Evolutionary conservation across 2,888 invertebrate genomes (phyloP), one percentile per base, ranked within the genome.

Genomic region (Polymixis lichenea): DNA sequence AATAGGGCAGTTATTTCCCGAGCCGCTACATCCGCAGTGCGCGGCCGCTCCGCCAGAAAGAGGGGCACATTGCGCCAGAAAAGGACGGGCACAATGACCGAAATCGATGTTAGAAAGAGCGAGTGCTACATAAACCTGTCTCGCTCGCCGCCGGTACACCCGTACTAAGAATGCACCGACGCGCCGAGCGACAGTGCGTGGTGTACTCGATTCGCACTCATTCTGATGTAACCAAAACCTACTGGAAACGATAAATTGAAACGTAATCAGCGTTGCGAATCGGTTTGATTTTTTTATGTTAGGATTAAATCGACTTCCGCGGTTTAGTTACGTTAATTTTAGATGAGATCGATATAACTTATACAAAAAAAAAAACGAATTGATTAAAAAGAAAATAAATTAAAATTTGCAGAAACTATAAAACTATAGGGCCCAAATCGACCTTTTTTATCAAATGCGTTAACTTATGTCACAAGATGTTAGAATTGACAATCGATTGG

Each of bases 51-150:
- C 83, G 86, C 78, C 88, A 89, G 88, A 91, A 88, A 90, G 92
- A 92, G 91, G 85, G 85, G 87, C 87, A 90, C 91, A 92, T 90
- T 93, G 92, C 86, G 91, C 80, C 83, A 89, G 91, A 94, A 84
- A 90, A 90, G 89, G 94, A 94, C 78, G 84, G 90, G 86, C 86
- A 87, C 89, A 89, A 90, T 90, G 91, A 91, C 92, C 92, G 94
- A 95, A 95, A 96, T 96, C 96, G 93, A 96, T 96, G 95, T 92
- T 83, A 90, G 90, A 92, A 79, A 64, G 87, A 88, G 75, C 72
- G 61, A 46, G 86, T 25, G 60, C 46, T 66, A 88, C 61, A 72
- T 84, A 55, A 15, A 17, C 68, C 89, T 80, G 70, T 95, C 93
- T 90, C 93, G 62, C 82, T 94, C 93, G 61, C 68, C 85, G 75